phyloP scores from a whole-genome alignment of 2,797 vertebrate species.

The Mico argentatus region DNA sequence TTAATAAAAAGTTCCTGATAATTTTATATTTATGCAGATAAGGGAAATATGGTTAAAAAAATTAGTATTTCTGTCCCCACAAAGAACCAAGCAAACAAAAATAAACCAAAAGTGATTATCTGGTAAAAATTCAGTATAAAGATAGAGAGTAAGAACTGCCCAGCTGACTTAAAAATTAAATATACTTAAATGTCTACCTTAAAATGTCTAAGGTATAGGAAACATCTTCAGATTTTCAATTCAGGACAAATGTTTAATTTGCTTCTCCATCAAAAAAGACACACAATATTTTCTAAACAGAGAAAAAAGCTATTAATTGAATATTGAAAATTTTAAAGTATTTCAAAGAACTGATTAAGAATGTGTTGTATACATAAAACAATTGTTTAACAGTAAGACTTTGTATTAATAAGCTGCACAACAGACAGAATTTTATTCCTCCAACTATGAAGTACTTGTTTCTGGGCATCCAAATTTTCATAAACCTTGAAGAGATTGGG shows the following conservation, averaged over 20 bases:
- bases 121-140: neutral
- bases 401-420: constrained; percentile 26
- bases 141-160: neutral
- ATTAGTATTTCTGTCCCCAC: neutral
- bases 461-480: constrained; percentile 53
- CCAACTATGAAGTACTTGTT: constrained; percentile 37
- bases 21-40: constrained; percentile 29
- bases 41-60: neutral
- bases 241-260: constrained; percentile 52
- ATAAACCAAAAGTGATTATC: neutral
- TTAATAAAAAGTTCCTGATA: constrained; percentile 50
- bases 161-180: constrained; percentile 47
- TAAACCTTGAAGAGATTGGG: constrained; percentile 31
- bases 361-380: constrained; percentile 30
- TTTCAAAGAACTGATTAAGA: constrained; percentile 34
- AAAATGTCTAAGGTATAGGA: constrained; percentile 32
- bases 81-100: neutral
- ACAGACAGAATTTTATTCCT: constrained; percentile 41
- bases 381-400: constrained; percentile 23
- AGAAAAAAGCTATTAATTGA: neutral
- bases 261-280: constrained; percentile 37
- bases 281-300: neutral
- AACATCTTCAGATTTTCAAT: constrained; percentile 38
- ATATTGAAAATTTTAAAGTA: constrained; percentile 2
- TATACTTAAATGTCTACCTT: constrained; percentile 37